Base-by-base conservation (phyloP, 1,140 invertebrate species). In the Drosophila suzukii region DNA sequence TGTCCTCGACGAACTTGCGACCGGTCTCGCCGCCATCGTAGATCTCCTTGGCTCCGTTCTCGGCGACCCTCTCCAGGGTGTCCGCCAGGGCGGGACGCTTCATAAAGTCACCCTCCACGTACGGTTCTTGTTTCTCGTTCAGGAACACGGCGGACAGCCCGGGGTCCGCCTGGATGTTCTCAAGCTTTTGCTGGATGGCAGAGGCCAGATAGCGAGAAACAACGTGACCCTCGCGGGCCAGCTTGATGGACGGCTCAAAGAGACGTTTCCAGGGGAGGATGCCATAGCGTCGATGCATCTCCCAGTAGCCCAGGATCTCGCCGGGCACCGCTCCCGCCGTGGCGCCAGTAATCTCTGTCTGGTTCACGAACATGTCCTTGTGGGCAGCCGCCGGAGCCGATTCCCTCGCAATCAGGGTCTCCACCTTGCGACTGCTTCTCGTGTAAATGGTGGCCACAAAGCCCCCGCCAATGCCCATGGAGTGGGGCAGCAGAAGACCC, bases 381-480 rank as follows among this genome's bases (percentile, higher is more conserved):
- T 93, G 93, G 5, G 97, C 94, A 1, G 93, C 93, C 4, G 93
- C 88, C 0, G 98, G 97, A 0, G 98, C 97, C 27, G 93, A 94
- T 93, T 98, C 97, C 51, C 97, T 93, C 0, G 97, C 97, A 90
- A 97, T 96, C 11, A 98, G 88, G 6, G 94, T 94, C 63, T 94
- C 94, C 38, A 93, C 93, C 90, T 94, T 94, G 12, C 93, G 93
- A 6, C 92, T 93, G 57, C 93, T 93, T 91, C 93, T 93, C 62
- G 95, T 95, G 91, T 97, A 98, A 54, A 97, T 94, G 12, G 96
- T 96, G 92, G 96, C 95, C 39, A 98, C 93, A 85, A 97, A 96
- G 13, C 97, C 97, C 27, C 98, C 98, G 24, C 98, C 97, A n/a
- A 98, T 93, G 1, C 98, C 98, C 94, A 97, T 96, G 76, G 96